A percentile compares a stretch with the other conserved stretches of the same genome.
Evolutionary conservation across 2,888 invertebrate genomes (phyloP).

Genomic region (Drosophila peninsularis): DNA sequence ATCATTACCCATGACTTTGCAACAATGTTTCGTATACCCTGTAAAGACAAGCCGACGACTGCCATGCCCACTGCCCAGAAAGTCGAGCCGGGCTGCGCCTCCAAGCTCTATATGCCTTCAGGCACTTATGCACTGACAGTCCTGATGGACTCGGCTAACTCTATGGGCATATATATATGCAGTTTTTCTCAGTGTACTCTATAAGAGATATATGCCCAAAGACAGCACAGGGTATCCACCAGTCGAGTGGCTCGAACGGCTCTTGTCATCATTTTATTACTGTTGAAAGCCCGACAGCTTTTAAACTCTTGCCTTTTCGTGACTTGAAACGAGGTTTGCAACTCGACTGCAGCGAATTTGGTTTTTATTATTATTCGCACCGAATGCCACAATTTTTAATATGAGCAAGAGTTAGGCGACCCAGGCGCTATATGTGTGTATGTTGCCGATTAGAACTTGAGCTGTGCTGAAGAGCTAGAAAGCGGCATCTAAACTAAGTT

Average conservation of each 20-base stretch:
- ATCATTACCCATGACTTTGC: constrained; percentile 83
- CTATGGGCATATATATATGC: neutral
- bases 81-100: neutral
- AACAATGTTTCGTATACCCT: constrained; percentile 33
- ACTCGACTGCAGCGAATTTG: constrained; percentile 27
- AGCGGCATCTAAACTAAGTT: no score
- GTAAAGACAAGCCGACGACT: neutral
- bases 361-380: constrained; percentile 11
- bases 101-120: neutral
- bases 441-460: neutral
- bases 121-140: no score
- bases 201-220: no score
- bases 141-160: neutral
- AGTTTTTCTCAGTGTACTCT: neutral
- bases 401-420: neutral
- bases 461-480: no score
- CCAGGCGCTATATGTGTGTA: neutral
- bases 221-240: neutral
- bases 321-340: constrained; percentile 30
- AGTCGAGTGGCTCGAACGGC: neutral
- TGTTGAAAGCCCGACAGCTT: constrained; percentile 51
- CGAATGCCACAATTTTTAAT: neutral
- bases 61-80: neutral
- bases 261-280: constrained; percentile 34
- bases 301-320: constrained; percentile 22